A percentile compares a stretch with the other conserved stretches of the same genome.
phyloP scores from a whole-genome alignment of 2,113 vertebrate genomes.

The Serilophus lunatus region DNA sequence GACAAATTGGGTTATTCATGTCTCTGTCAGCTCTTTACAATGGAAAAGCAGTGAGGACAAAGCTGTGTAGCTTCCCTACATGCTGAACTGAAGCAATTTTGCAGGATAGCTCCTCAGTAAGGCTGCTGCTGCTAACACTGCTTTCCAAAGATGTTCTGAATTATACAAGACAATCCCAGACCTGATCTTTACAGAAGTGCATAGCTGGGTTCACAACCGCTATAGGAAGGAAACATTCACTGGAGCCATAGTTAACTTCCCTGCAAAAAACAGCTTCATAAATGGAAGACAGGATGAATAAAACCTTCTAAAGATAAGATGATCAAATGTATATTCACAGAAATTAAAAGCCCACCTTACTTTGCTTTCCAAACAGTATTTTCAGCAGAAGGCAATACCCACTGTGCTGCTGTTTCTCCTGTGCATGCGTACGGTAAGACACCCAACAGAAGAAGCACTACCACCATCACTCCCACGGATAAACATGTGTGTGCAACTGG shows the following conservation, averaged over 20 bases:
- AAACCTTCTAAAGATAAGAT: neutral
- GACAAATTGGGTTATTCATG: neutral
- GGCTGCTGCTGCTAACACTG: neutral
- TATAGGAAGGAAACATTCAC: neutral
- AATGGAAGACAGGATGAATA: neutral
- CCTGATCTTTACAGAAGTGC: neutral
- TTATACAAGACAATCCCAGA: neutral
- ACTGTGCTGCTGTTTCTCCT: neutral
- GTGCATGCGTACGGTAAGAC: neutral
- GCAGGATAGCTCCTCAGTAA: neutral
- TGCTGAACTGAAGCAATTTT: neutral
- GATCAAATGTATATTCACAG: neutral
- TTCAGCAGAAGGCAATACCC: neutral
- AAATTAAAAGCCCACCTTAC: neutral
- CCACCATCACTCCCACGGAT: accelerated
- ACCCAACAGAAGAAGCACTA: neutral
- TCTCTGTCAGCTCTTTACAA: neutral
- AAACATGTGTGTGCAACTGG: neutral
- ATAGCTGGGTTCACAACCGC: neutral
- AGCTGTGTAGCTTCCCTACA: accelerated
- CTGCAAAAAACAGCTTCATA: neutral
- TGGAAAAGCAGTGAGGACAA: neutral
- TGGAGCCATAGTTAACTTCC: neutral
- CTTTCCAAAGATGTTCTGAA: neutral
- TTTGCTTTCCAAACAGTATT: neutral